Evolutionary conservation across 2,888 invertebrate genomes (phyloP).

Genomic region (Cactoblastis cactorum): DNA sequence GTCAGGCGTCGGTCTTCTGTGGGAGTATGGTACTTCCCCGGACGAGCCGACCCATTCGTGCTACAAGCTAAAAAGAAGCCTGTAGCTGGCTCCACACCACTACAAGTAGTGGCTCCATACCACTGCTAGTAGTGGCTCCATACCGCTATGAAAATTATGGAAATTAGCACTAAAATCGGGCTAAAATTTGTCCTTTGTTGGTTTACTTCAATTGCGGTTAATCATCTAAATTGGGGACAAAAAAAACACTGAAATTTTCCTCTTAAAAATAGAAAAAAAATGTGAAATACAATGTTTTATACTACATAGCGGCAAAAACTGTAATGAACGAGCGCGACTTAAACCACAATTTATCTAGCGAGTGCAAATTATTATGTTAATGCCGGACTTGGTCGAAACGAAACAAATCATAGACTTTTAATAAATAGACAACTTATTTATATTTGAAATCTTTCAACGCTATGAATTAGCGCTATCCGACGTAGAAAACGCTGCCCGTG

Average conservation of each 20-base stretch:
- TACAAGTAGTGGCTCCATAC: no score
- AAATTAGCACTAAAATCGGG: not conserved
- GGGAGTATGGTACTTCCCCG: no score
- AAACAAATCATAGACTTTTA: slow-evolving; percentile 4
- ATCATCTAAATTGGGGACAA: not conserved
- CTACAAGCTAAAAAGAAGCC: no score
- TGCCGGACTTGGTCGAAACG: slow-evolving; percentile 24
- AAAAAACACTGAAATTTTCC: slow-evolving; percentile 2
- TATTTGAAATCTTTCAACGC: no score
- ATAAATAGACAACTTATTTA: slow-evolving; percentile 10
- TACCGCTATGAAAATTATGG: no score
- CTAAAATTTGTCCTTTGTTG: not conserved
- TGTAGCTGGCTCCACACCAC: no score
- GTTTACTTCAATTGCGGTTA: not conserved
- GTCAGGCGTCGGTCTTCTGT: no score
- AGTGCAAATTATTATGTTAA: slow-evolving; percentile 40
- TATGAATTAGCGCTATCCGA: no score
- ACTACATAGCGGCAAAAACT: slow-evolving; percentile 9
- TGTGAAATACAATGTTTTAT: not conserved
- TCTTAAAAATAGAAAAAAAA: not conserved
- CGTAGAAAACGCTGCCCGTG: no score
- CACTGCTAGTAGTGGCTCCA: no score
- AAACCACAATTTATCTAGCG: slow-evolving; percentile 32
- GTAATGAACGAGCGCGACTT: slow-evolving; percentile 18
- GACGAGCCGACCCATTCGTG: no score